Conservation (phyloP, 2,113 vertebrate genomes). For the Furnarius figulus region DNA sequence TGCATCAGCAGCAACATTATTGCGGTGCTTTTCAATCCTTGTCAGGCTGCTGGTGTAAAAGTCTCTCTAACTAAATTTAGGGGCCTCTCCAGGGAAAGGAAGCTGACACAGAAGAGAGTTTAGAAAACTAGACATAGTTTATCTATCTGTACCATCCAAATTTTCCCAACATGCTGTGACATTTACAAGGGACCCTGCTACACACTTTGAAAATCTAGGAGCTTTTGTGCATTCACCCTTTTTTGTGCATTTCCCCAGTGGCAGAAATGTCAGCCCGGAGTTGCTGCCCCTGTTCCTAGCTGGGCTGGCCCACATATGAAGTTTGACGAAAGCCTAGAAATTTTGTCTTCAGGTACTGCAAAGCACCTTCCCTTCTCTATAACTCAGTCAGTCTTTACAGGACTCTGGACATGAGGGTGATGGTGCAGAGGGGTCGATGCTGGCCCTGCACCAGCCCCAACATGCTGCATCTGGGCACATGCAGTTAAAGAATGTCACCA, state of each 20-base stretch:
- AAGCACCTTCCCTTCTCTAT: neutral
- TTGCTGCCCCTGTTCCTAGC: neutral
- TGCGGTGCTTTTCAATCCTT: neutral
- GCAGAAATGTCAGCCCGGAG: neutral
- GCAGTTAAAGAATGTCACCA: neutral
- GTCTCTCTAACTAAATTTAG: neutral
- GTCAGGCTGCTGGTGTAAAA: neutral
- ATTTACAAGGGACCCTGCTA: neutral
- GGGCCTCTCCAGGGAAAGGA: neutral
- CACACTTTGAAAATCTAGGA: neutral
- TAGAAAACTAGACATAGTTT: neutral
- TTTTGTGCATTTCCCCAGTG: accelerated
- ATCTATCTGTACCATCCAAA: neutral
- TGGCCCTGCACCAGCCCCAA: neutral
- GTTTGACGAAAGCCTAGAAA: neutral
- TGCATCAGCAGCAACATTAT: neutral
- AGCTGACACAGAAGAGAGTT: neutral
- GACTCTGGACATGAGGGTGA: neutral
- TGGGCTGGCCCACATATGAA: neutral
- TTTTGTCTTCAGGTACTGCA: neutral
- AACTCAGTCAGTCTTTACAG: neutral
- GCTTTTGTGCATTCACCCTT: neutral
- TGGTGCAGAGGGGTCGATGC: accelerated
- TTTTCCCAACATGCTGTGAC: neutral
- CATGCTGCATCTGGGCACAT: accelerated